Conservation (phyloP, 2,113 vertebrate genomes). For the Larimichthys crocea region DNA sequence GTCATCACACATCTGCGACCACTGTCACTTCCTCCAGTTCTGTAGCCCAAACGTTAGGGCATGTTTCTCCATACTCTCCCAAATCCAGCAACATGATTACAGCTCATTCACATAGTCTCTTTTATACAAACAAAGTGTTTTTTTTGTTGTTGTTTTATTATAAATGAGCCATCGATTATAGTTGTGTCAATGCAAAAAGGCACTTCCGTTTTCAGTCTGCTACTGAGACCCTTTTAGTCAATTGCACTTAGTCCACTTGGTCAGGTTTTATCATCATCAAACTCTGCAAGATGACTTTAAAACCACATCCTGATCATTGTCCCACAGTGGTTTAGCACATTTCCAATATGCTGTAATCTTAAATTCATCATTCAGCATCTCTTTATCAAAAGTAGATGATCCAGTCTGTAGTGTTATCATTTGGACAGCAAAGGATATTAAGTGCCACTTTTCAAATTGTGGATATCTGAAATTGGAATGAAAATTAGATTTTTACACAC, state of each 20-base stretch:
- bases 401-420: conserved; percentile 33
- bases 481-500: conserved; percentile 36
- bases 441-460: conserved; percentile 44
- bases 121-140: conserved; percentile 40
- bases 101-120: conserved; percentile 49
- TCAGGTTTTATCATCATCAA: conserved; percentile 39
- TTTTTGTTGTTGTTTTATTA: not conserved
- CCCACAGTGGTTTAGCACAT: conserved; percentile 44
- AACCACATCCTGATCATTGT: conserved; percentile 43
- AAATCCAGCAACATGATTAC: conserved; percentile 79
- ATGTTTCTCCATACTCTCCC: conserved; percentile 27
- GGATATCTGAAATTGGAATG: conserved; percentile 35
- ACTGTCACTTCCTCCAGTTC: conserved; percentile 35
- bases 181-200: conserved; percentile 69
- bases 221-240: conserved; percentile 57
- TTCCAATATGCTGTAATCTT: conserved; percentile 38
- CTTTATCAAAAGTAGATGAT: conserved; percentile 25
- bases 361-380: conserved; percentile 45
- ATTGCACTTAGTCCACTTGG: conserved; percentile 80
- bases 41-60: conserved; percentile 12
- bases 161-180: conserved; percentile 51
- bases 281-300: conserved; percentile 35
- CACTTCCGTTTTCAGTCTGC: conserved; percentile 68
- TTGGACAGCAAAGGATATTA: conserved; percentile 40
- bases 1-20: conserved; percentile 11